Base-by-base conservation (phyloP, 2,113 vertebrate species). In the Sterrhoptilus dennistouni region DNA sequence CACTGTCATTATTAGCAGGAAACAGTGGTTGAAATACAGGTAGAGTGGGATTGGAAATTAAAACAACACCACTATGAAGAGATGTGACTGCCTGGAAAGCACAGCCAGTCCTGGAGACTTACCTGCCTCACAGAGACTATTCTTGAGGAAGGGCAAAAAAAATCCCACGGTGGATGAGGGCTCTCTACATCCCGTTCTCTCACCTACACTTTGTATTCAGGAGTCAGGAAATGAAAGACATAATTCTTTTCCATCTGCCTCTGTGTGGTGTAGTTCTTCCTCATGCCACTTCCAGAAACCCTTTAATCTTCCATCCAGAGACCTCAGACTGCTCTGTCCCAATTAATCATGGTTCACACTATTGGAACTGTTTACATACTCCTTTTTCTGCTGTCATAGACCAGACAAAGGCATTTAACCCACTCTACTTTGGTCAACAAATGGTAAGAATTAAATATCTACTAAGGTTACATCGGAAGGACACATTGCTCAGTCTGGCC, bases 161-260 rank as follows among this genome's bases (percentile, higher is more conserved):
- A 24, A 7, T 5, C 7, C 20, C 7, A 17, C 5, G 4, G 18
- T 7, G 4, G 5, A 14, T 0, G 2, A 52, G 7, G 9, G 1
- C 5, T 85, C 10, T 11, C 4, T 72, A 27, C 5, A 21, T 22
- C 3, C 21, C 2, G 0, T 83, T 71, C 17, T 60, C 12, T 64
- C 40, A 75, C 9, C 13, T 35, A 14, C 0, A 0, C 2, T 76
- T n/a, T 69, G 6, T 40, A 20, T 47, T 82, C 49, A 38, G 10
- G 18, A 75, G 12, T 3, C 24, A 80, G 24, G 19, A 88, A 85
- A 85, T 66, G 9, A 66, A 66, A 47, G 15, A 42, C 1, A 33
- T 22, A 4, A 17, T 83, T 76, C 38, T 66, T 74, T 33, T n/a
- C 14, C 14, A 24, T 76, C 14, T 88, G 16, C 4, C 27, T 76